These are phyloP conservation scores for Diploptera punctata DNA, from an alignment of 2,888 invertebrate genomes.

Conservation along the genomic window DNA sequence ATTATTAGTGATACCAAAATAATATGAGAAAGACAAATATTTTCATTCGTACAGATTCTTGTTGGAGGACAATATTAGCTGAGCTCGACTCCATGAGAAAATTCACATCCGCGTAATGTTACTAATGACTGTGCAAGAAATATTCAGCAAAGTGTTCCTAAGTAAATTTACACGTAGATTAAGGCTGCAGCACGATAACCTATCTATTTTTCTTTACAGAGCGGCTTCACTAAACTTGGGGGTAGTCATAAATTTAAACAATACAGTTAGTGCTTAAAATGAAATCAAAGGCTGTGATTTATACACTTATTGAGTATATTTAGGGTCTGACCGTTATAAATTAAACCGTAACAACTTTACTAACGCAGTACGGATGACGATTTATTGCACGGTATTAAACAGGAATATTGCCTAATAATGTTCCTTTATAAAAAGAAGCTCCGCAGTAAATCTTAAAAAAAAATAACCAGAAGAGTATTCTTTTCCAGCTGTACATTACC, in stretches of 20 bases:
- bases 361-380: not conserved
- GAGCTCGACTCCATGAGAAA: too few relatives aligned
- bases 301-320: constrained; percentile 22
- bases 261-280: not conserved
- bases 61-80: too few relatives aligned
- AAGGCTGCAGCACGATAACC: not conserved
- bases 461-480: not conserved
- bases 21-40: too few relatives aligned
- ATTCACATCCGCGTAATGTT: too few relatives aligned
- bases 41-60: too few relatives aligned
- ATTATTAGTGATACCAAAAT: too few relatives aligned
- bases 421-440: not conserved
- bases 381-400: not conserved
- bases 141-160: not conserved
- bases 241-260: not conserved
- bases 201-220: constrained; percentile 3
- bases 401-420: not conserved
- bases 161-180: constrained; percentile 15
- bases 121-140: too few relatives aligned
- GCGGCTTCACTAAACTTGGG: not conserved
- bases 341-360: constrained; percentile 6
- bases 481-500: not conserved
- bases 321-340: constrained; percentile 17
- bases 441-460: not conserved
- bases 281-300: constrained; percentile 21